These are phyloP conservation scores for Cygnus olor DNA, from an alignment of 2,797 vertebrate species.

Conservation along the genomic window DNA sequence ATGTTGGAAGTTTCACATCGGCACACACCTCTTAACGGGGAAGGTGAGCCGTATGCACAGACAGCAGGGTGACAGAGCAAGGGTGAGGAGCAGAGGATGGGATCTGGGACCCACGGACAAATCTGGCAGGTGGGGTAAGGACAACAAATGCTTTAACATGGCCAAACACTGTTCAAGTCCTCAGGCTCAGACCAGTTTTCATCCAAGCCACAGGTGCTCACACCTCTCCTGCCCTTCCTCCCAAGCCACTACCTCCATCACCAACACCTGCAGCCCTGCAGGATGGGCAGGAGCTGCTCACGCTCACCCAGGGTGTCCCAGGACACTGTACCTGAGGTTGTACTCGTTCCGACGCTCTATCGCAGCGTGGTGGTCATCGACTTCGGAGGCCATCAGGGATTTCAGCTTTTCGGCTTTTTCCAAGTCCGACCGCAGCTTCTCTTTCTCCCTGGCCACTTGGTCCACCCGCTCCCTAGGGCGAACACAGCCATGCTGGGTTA, in stretches of 20 bases:
- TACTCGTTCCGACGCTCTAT: slow-evolving; percentile 90
- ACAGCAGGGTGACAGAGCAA: background rate
- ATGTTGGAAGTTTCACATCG: background rate
- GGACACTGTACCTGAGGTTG: slow-evolving; percentile 80
- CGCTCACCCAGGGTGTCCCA: fast-evolving
- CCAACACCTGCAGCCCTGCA: background rate
- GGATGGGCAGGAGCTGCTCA: background rate
- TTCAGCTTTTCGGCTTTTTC: slow-evolving; percentile 93
- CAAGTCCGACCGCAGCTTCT: slow-evolving; percentile 89
- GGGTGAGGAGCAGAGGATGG: background rate
- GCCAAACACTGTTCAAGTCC: too few species aligned
- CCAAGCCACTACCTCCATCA: fast-evolving
- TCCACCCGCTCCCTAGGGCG: slow-evolving; percentile 86
- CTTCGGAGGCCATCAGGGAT: slow-evolving; percentile 89
- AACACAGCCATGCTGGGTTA: background rate
- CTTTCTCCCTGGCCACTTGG: slow-evolving; percentile 88
- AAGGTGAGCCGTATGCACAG: background rate
- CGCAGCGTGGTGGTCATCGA: slow-evolving; percentile 92
- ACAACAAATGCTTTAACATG: background rate
- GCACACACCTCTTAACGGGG: background rate
- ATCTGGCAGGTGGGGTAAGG: background rate
- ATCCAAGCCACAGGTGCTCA: too few species aligned
- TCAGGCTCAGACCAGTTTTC: background rate
- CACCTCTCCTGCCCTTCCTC: background rate
- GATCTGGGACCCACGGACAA: background rate